A percentile compares a stretch with the other conserved stretches of the same genome.
These are phyloP conservation scores for Propsilocerus akamusi DNA, from an alignment of 1,140 invertebrate species.

Conservation along the genomic window DNA sequence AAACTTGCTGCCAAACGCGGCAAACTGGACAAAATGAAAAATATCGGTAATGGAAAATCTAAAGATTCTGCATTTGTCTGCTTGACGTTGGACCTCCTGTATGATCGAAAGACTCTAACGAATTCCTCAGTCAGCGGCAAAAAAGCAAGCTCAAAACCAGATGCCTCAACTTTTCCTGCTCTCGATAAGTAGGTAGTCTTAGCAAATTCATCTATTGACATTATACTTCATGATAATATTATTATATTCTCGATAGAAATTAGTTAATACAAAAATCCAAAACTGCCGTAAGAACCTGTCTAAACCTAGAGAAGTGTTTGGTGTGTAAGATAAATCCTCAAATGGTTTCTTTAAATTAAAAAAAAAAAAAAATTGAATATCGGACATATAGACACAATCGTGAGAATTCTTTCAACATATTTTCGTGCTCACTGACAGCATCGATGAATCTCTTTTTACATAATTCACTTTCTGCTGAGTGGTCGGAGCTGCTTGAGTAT, in stretches of 20 bases:
- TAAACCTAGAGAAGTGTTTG: neutral
- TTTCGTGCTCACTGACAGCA: neutral
- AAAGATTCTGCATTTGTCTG: neutral
- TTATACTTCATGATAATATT: too few species aligned
- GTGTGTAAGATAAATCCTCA: too few species aligned
- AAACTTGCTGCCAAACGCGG: neutral
- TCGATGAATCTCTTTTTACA: neutral
- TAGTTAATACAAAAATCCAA: conserved; percentile 4
- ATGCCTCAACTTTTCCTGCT: neutral
- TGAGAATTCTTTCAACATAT: neutral
- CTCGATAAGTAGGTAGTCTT: too few species aligned
- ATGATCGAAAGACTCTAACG: neutral
- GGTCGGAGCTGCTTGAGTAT: neutral
- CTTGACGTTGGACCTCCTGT: neutral
- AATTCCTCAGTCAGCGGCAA: neutral
- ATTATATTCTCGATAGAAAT: too few species aligned
- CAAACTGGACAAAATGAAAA: neutral
- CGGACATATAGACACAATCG: neutral
- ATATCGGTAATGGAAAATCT: neutral
- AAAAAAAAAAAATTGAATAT: too few species aligned
- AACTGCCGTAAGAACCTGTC: conserved; percentile 2
- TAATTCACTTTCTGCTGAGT: neutral
- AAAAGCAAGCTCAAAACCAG: neutral
- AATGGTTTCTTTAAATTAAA: too few species aligned
- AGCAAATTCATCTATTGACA: too few species aligned